phyloP scores from a whole-genome alignment of 2,113 vertebrate species.

The Stegastes partitus region DNA sequence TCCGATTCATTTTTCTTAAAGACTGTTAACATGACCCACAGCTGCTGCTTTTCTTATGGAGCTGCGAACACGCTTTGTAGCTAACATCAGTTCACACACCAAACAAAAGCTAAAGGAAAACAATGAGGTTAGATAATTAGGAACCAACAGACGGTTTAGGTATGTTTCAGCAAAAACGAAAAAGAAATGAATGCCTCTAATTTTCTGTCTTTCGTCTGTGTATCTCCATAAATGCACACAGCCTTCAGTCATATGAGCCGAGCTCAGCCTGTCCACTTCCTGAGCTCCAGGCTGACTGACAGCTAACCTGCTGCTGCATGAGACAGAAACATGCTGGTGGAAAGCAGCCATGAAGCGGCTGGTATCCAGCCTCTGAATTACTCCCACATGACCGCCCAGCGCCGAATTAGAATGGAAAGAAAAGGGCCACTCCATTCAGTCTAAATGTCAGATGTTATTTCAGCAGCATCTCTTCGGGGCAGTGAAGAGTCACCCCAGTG shows the following conservation, averaged over 20 bases:
- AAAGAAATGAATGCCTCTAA: no score
- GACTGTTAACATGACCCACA: no score
- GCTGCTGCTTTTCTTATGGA: no score
- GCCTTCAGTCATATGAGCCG: neutral
- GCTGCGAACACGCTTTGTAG: no score
- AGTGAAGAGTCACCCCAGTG: neutral
- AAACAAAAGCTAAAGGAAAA: no score
- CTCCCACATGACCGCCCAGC: conserved; percentile 17
- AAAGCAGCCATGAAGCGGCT: conserved; percentile 12
- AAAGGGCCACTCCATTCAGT: conserved; percentile 14
- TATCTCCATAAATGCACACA: neutral
- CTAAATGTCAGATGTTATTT: conserved; percentile 52
- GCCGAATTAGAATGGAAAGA: conserved; percentile 7
- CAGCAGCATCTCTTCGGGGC: conserved; percentile 14
- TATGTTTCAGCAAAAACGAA: no score
- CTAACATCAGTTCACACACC: no score
- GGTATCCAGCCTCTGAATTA: conserved; percentile 21
- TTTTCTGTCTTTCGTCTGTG: no score
- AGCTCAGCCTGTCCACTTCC: neutral
- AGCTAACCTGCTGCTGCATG: neutral
- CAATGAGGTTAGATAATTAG: no score
- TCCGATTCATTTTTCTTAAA: no score
- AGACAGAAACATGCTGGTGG: conserved; percentile 12
- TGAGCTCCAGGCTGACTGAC: neutral
- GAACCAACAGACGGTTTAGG: no score